A percentile compares a stretch with the other conserved stretches of the same genome.
Conservation (phyloP, 2,888 invertebrate genomes). For the Agriotes lineatus region DNA sequence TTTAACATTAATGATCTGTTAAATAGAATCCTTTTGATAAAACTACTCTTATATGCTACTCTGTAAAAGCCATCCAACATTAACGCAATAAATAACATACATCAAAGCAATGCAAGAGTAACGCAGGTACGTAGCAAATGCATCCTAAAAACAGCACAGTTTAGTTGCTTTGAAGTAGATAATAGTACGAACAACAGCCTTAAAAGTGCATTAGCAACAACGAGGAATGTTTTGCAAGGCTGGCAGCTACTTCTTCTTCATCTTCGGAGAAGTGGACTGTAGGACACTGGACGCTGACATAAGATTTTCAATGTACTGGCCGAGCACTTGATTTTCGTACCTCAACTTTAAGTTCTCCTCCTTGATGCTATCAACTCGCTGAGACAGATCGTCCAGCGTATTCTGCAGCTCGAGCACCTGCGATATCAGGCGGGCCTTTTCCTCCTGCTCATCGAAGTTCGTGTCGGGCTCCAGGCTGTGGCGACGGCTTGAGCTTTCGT, state of each 20-base stretch:
- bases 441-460: constrained; percentile 92
- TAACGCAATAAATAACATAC: too few relatives aligned
- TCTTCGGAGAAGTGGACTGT: constrained; percentile 90
- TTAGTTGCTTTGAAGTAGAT: too few relatives aligned
- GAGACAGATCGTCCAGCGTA: constrained; percentile 97
- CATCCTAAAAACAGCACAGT: too few relatives aligned
- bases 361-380: constrained; percentile 97
- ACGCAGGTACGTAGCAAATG: too few relatives aligned
- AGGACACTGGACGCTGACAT: constrained; percentile 99
- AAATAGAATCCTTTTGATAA: too few relatives aligned
- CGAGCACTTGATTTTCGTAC: constrained; percentile 98
- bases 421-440: constrained; percentile 95
- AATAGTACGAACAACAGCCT: too few relatives aligned
- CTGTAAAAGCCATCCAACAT: too few relatives aligned
- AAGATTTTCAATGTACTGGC: constrained; percentile 98
- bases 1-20: too few relatives aligned
- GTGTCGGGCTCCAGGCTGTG: constrained; percentile 78
- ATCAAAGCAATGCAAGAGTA: too few relatives aligned
- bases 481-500: constrained; percentile 85
- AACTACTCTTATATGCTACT: too few relatives aligned
- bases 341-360: constrained; percentile 97
- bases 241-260: constrained; percentile 84
- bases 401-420: constrained; percentile 98
- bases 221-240: too few relatives aligned
- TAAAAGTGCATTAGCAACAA: too few relatives aligned